phyloP scores from a whole-genome alignment of 1,140 invertebrate genomes.

The Eurosta solidaginis region DNA sequence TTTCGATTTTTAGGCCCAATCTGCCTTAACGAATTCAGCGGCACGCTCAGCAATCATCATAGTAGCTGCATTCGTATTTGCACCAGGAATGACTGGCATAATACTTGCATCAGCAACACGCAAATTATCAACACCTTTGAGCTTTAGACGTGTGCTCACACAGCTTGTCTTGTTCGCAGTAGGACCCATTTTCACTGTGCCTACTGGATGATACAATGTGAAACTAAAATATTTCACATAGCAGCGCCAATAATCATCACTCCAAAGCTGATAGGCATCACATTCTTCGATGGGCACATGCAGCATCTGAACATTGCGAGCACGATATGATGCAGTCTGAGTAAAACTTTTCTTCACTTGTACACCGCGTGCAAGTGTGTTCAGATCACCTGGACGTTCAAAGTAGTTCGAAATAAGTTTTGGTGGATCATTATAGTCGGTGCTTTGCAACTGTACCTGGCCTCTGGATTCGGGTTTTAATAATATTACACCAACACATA shows the following conservation, averaged over 20 bases:
- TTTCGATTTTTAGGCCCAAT: too few relatives aligned
- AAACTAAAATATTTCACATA: conserved; percentile 69
- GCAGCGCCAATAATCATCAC: conserved; percentile 76
- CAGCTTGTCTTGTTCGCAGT: conserved; percentile 68
- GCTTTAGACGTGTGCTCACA: conserved; percentile 71
- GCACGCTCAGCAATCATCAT: conserved; percentile 75
- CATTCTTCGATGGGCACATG: conserved; percentile 68
- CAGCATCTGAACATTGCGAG: conserved; percentile 64
- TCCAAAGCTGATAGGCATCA: conserved; percentile 46
- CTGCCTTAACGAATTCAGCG: conserved; percentile 68
- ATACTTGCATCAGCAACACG: conserved; percentile 78
- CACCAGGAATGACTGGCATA: conserved; percentile 65
- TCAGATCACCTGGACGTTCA: conserved; percentile 66
- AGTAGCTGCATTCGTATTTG: conserved; percentile 69
- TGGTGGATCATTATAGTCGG: conserved; percentile 73
- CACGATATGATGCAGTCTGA: conserved; percentile 65
- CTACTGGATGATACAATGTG: conserved; percentile 79
- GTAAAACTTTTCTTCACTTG: conserved; percentile 66
- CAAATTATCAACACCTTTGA: conserved; percentile 70
- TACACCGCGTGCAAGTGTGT: conserved; percentile 70
- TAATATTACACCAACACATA: background rate
- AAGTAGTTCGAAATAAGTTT: conserved; percentile 76
- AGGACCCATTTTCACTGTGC: conserved; percentile 86
- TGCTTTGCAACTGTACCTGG: conserved; percentile 66
- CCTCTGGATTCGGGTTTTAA: conserved; percentile 76